phyloP scores from a whole-genome alignment of 2,113 vertebrate genomes.

The Phasianus colchicus region DNA sequence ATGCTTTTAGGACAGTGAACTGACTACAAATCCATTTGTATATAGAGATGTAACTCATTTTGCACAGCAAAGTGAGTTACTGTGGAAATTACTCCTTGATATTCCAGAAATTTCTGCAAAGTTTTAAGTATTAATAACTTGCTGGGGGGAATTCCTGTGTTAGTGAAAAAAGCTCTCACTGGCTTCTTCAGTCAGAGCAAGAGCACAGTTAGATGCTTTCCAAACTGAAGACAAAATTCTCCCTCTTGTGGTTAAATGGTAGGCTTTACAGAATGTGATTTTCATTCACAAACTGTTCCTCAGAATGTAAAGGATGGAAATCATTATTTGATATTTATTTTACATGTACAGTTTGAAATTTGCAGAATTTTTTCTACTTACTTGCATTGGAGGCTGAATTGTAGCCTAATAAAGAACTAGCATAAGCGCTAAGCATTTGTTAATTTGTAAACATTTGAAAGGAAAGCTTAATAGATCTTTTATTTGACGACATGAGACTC shows the following conservation, averaged over 20 bases:
- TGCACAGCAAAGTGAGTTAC: neutral
- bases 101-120: neutral
- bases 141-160: neutral
- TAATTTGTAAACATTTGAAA: neutral
- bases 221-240: neutral
- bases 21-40: neutral
- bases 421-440: neutral
- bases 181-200: neutral
- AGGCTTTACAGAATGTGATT: neutral
- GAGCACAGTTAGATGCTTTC: neutral
- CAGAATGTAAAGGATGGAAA: neutral
- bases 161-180: neutral
- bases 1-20: neutral
- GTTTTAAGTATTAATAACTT: neutral
- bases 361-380: neutral
- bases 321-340: neutral
- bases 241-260: neutral
- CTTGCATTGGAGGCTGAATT: neutral
- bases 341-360: rapidly evolving
- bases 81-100: neutral
- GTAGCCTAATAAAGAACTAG: neutral
- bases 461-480: neutral
- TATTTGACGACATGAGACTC: neutral
- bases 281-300: neutral
- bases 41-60: neutral